Base-by-base conservation (phyloP, 2,888 invertebrate species). In the Synanthedon formicaeformis region DNA sequence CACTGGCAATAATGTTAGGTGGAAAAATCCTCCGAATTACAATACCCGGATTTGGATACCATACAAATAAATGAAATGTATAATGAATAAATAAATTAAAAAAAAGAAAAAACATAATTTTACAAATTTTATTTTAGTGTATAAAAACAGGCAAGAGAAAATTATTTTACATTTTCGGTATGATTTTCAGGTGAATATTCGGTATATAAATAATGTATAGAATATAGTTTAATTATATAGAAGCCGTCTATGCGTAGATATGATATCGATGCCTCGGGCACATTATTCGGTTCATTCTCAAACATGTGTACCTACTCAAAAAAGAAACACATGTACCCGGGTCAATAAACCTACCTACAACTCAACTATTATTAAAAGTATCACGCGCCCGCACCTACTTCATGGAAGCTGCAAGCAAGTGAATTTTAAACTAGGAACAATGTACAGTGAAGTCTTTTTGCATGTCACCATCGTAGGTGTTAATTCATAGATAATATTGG, bases 361-460 rank as follows among this genome's bases (percentile, higher is more conserved):
- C 14, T 16, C 12, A 3, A 49, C 16, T 49, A 50, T 41, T 41
- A 49, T 59, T 55, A 52, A 56, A 57, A 64, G 63, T 58, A 54
- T 64, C 64, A 63, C 65, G 62, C 60, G 60, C 61, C 59, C 52
- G 54, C 40, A 23, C 50, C 53, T 53, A 23, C 23, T 49, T 55
- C 52, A 53, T 49, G 50, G 56, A 54, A 55, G 55, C 48, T 60
- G 56, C 56, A 60, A 50, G 55, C 52, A 50, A 51, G 51, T 53
- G 60, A 57, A 58, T 57, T 56, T 54, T 53, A 56, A 60, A 56
- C 45, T 55, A 52, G 23, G 18, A 50, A 45, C 51, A 55, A 49
- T 51, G 45, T 52, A 51, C 12, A 11, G 3, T 41, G 40, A 40
- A 40, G 51, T 13, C 8, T 51, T 40, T 40, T 51, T 51, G 14